A percentile compares a stretch with the other conserved stretches of the same genome.
Conservation (phyloP, 2,888 invertebrate genomes). For the Leptura quadrifasciata region DNA sequence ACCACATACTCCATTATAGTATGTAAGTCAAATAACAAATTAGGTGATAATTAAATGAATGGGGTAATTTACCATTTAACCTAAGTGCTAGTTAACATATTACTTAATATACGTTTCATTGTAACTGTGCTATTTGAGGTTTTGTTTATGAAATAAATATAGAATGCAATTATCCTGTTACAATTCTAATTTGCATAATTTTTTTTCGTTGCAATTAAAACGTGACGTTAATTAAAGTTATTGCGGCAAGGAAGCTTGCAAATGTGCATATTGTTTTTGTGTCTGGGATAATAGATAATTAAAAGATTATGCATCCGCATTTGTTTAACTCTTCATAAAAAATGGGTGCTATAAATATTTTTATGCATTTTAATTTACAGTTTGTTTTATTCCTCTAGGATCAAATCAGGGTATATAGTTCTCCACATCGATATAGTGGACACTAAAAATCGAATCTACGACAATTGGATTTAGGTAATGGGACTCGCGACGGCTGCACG, state of each 20-base stretch:
- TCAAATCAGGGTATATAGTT: no score
- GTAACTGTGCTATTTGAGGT: slow-evolving; percentile 18
- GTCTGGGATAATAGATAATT: background rate
- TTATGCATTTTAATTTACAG: no score
- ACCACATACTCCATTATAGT: background rate
- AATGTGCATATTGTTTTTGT: background rate
- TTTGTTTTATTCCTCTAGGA: no score
- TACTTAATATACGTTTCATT: slow-evolving; percentile 32
- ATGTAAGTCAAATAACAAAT: slow-evolving; percentile 35
- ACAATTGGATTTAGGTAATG: no score
- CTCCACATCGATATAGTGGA: no score
- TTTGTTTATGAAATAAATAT: slow-evolving; percentile 33
- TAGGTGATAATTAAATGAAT: slow-evolving; percentile 42
- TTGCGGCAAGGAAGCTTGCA: background rate
- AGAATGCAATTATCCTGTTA: slow-evolving; percentile 26
- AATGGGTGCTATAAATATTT: no score
- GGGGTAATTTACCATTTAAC: slow-evolving; percentile 35
- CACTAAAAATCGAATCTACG: no score
- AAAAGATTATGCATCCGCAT: no score
- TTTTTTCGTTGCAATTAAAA: slow-evolving; percentile 13
- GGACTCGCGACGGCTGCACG: no score
- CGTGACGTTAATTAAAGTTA: slow-evolving; percentile 24
- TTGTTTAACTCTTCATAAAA: no score
- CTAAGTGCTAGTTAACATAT: slow-evolving; percentile 26
- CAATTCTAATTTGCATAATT: slow-evolving; percentile 17